These are phyloP conservation scores for Burhinus bistriatus DNA, from an alignment of 2,113 vertebrate genomes.

Conservation along the genomic window DNA sequence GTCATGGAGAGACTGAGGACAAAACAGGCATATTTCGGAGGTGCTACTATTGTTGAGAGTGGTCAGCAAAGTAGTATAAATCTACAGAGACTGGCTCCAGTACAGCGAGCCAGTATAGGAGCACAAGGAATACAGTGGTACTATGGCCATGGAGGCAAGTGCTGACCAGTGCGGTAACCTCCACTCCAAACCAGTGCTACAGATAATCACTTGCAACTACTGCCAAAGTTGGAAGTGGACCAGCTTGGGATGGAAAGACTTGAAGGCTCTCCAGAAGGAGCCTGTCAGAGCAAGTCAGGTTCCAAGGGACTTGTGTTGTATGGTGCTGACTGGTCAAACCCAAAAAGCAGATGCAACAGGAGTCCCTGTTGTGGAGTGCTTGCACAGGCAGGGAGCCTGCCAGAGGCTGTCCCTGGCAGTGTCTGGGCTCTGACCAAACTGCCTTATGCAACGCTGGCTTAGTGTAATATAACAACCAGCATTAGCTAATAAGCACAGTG, in stretches of 20 bases:
- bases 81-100: neutral
- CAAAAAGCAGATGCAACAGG: neutral
- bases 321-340: neutral
- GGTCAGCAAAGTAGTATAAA: rapidly evolving
- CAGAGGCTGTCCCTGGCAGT: neutral
- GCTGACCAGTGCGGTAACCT: neutral
- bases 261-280: neutral
- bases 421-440: neutral
- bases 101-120: neutral
- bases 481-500: neutral
- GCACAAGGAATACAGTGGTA: neutral
- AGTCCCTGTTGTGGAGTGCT: neutral
- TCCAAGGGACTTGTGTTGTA: neutral
- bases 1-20: neutral
- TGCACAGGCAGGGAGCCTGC: neutral
- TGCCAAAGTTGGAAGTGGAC: neutral
- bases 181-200: neutral
- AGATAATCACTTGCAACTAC: neutral
- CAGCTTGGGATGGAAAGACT: neutral
- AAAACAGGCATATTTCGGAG: neutral
- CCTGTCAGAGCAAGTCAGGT: neutral
- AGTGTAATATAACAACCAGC: neutral
- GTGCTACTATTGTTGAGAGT: neutral
- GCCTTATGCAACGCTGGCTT: neutral
- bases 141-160: neutral